Evolutionary conservation across 1,140 invertebrate species (phyloP).

Genomic region (Drosophila repleta): DNA sequence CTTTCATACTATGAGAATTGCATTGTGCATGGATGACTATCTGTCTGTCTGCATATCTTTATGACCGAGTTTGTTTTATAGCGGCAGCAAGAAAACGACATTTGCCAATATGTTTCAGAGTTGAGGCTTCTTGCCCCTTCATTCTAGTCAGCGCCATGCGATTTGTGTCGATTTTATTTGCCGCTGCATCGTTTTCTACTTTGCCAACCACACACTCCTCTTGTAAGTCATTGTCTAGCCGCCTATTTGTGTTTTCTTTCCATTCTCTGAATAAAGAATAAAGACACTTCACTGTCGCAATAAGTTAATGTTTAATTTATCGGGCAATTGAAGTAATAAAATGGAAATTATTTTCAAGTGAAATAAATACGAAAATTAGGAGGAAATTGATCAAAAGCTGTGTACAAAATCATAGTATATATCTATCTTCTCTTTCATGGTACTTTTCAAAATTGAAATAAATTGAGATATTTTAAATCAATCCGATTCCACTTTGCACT

Average conservation of each 20-base stretch:
- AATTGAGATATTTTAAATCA: no score
- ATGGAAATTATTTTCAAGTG: background rate
- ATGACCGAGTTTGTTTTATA: conserved; percentile 64
- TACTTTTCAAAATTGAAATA: no score
- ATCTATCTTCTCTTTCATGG: no score
- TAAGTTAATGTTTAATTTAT: no score
- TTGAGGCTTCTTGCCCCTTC: conserved; percentile 3
- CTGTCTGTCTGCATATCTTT: conserved; percentile 27
- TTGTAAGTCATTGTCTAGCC: conserved; percentile 21
- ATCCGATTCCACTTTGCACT: no score
- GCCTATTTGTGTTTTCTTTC: conserved; percentile 51
- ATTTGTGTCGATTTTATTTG: conserved; percentile 44
- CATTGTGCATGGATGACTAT: conserved; percentile 44
- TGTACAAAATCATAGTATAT: no score
- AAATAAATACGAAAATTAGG: background rate
- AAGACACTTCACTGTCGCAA: conserved; percentile 31
- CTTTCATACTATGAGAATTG: conserved; percentile 74
- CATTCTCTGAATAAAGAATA: conserved; percentile 16
- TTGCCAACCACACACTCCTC: conserved; percentile 11
- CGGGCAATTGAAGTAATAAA: no score
- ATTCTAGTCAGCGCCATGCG: conserved; percentile 9
- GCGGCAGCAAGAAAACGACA: conserved; percentile 55
- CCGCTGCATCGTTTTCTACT: conserved; percentile 39
- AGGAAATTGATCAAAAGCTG: no score
- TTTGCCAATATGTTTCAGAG: conserved; percentile 66